phyloP scores from a whole-genome alignment of 2,888 invertebrate genomes.

The Torymus tubicola region DNA sequence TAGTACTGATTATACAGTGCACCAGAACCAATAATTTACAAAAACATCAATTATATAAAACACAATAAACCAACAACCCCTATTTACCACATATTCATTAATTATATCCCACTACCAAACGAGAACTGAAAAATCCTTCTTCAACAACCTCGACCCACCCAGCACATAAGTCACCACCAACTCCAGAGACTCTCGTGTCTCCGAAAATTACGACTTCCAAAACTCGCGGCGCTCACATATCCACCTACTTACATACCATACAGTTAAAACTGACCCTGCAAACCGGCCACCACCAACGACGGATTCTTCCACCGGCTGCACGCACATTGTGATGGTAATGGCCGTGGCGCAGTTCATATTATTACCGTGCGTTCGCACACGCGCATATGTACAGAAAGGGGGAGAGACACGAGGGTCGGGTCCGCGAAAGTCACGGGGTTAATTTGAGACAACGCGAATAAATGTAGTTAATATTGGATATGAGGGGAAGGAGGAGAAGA shows the following conservation, averaged over 20 bases:
- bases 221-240: slow-evolving; percentile 32
- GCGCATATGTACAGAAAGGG: background rate
- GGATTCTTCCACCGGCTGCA: background rate
- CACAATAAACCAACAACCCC: too few relatives aligned
- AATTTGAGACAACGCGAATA: slow-evolving; percentile 76
- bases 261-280: slow-evolving; percentile 29
- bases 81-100: too few relatives aligned
- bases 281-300: background rate
- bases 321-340: slow-evolving; percentile 68
- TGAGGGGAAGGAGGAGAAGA: slow-evolving; percentile 64
- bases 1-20: too few relatives aligned
- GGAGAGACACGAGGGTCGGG: slow-evolving; percentile 52
- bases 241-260: slow-evolving; percentile 42
- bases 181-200: background rate
- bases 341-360: slow-evolving; percentile 67
- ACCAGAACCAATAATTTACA: too few relatives aligned
- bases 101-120: too few relatives aligned
- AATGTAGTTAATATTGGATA: slow-evolving; percentile 76
- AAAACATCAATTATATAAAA: too few relatives aligned
- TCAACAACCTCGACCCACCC: too few relatives aligned
- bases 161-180: too few relatives aligned
- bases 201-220: slow-evolving; percentile 7
- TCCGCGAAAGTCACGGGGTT: slow-evolving; percentile 69
- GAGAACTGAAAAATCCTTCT: too few relatives aligned
- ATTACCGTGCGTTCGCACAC: slow-evolving; percentile 42